phyloP scores from a whole-genome alignment of 2,113 vertebrate genomes.

The Gyps fulvus region DNA sequence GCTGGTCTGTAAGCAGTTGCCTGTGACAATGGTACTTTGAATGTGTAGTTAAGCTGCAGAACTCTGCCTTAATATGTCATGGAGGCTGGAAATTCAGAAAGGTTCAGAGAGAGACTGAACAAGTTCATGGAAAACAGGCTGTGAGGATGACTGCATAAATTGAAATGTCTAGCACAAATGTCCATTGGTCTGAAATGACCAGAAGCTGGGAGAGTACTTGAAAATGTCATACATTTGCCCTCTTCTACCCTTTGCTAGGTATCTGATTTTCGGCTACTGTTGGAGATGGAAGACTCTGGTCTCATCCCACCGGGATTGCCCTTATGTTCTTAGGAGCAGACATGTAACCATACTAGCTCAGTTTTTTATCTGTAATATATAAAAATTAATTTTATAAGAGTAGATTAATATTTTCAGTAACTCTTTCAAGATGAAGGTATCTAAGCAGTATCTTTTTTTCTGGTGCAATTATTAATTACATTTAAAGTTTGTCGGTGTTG shows the following conservation, averaged over 20 bases:
- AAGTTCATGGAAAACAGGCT: not conserved
- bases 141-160: not conserved
- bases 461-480: not conserved
- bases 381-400: not conserved
- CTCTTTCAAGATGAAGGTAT: not conserved
- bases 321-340: not conserved
- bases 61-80: rapidly evolving
- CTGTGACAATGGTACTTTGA: not conserved
- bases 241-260: not conserved
- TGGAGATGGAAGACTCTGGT: not conserved
- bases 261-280: not conserved
- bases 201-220: not conserved
- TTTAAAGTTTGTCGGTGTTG: not conserved
- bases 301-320: not conserved
- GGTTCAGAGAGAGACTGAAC: not conserved
- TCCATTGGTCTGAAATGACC: not conserved
- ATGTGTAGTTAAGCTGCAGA: not conserved
- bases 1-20: not conserved
- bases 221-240: not conserved
- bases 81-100: not conserved
- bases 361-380: not conserved
- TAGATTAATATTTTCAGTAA: not conserved
- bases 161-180: not conserved
- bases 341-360: not conserved
- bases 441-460: not conserved